Evolutionary conservation across 1,140 invertebrate genomes (phyloP).

Genomic region (Uloborus diversus): DNA sequence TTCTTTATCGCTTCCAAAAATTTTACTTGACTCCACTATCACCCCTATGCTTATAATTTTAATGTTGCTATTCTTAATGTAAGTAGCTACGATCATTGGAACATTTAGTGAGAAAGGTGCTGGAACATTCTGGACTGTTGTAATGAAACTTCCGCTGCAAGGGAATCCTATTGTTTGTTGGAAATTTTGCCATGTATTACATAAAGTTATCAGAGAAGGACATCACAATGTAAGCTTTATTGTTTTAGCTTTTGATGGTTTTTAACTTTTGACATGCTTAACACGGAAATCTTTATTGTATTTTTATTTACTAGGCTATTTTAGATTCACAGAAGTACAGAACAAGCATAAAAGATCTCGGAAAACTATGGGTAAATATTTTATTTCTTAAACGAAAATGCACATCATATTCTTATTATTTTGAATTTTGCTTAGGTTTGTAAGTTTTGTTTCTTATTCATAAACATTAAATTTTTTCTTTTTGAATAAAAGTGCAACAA

Average conservation of each 20-base stretch:
- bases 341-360: constrained; percentile 80
- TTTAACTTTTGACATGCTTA: neutral
- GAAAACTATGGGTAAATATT: constrained; percentile 83
- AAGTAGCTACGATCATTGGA: constrained; percentile 85
- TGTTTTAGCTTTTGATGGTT: neutral
- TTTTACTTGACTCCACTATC: no score
- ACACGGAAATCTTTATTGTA: constrained; percentile 9
- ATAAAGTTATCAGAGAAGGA: constrained; percentile 91
- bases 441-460: no score
- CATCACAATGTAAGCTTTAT: constrained; percentile 76
- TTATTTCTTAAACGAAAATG: no score
- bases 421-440: no score
- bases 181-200: constrained; percentile 95
- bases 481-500: no score
- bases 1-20: no score
- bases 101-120: constrained; percentile 94
- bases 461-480: no score
- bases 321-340: constrained; percentile 84
- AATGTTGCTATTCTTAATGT: constrained; percentile 39
- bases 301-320: constrained; percentile 62
- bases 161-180: constrained; percentile 95
- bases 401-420: no score
- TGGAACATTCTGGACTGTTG: constrained; percentile 87
- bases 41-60: no score
- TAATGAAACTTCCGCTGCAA: constrained; percentile 82